Conservation (phyloP, 2,888 invertebrate species). For the Nomada ferruginata region DNA sequence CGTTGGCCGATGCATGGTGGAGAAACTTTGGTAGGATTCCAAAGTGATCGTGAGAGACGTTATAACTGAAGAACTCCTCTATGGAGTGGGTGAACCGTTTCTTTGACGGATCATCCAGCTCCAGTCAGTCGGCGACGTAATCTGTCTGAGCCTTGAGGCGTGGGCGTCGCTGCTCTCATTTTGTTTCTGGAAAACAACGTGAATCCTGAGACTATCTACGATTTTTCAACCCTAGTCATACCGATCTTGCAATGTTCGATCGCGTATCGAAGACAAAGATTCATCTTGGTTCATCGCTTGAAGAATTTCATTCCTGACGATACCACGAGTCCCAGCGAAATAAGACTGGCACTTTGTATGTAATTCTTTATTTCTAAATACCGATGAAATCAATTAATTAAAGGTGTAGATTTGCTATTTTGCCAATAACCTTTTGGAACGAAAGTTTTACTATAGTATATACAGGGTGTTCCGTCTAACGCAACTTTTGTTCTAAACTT, state of each 20-base stretch:
- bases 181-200: slow-evolving; percentile 67
- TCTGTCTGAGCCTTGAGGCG: slow-evolving; percentile 75
- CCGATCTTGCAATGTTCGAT: slow-evolving; percentile 20
- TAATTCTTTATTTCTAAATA: slow-evolving; percentile 16
- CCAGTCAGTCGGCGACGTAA: slow-evolving; percentile 72
- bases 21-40: slow-evolving; percentile 68
- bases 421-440: not conserved
- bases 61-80: slow-evolving; percentile 59
- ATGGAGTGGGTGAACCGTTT: slow-evolving; percentile 66
- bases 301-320: slow-evolving; percentile 23
- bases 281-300: slow-evolving; percentile 1
- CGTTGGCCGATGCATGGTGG: slow-evolving; percentile 21
- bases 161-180: slow-evolving; percentile 68
- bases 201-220: slow-evolving; percentile 50
- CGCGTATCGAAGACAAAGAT: slow-evolving; percentile 25
- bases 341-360: slow-evolving; percentile 8
- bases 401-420: not conserved
- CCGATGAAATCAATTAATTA: slow-evolving; percentile 40
- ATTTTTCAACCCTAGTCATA: slow-evolving; percentile 25
- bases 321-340: slow-evolving; percentile 25
- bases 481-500: too few relatives aligned
- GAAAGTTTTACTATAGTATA: not conserved
- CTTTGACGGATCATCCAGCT: slow-evolving; percentile 77
- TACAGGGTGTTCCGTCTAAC: too few relatives aligned
- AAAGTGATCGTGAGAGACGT: slow-evolving; percentile 65